phyloP scores from a whole-genome alignment of 2,888 invertebrate genomes.

The Xestia rhomboidea region DNA sequence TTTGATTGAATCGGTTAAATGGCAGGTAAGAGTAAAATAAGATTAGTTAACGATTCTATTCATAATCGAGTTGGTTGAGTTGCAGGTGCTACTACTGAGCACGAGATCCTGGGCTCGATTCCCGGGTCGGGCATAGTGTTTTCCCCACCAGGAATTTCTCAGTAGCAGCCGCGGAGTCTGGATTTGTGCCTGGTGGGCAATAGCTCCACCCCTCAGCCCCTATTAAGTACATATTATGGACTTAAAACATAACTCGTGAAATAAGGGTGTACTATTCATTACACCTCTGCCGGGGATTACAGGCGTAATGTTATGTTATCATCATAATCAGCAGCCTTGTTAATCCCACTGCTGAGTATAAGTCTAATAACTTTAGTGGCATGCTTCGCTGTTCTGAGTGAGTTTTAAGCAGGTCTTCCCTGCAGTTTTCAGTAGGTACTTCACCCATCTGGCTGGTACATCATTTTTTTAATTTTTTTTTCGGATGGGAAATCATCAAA shows the following conservation, averaged over 20 bases:
- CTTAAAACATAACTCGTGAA: neutral
- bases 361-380: neutral
- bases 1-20: conserved; percentile 80
- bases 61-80: neutral
- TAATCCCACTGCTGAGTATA: neutral
- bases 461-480: too few species aligned
- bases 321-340: neutral
- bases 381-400: neutral
- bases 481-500: too few species aligned
- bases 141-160: neutral
- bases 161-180: neutral
- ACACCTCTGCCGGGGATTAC: neutral
- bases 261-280: neutral
- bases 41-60: neutral
- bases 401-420: neutral
- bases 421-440: neutral
- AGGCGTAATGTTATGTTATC: neutral
- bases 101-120: neutral
- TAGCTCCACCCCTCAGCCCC: neutral
- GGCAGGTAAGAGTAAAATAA: conserved; percentile 76
- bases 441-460: neutral
- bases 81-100: neutral
- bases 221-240: neutral
- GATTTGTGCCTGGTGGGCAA: neutral
- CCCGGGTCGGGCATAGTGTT: neutral